These are phyloP conservation scores for Prochilodus magdalenae DNA, from an alignment of 2,113 vertebrate genomes.

Conservation along the genomic window DNA sequence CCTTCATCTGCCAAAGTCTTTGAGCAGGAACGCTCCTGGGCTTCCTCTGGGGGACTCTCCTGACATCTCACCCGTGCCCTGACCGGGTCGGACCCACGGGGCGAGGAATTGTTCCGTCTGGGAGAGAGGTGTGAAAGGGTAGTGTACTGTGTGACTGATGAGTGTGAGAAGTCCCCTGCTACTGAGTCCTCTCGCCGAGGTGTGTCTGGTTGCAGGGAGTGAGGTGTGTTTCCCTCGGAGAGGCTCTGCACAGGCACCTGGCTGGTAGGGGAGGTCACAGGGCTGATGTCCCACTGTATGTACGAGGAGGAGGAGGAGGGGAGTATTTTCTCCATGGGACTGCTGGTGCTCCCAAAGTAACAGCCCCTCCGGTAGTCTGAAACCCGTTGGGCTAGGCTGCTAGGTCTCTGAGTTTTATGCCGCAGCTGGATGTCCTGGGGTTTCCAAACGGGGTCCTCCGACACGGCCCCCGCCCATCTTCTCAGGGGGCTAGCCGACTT, in stretches of 20 bases:
- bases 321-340: constrained; percentile 70
- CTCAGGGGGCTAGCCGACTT: constrained; percentile 58
- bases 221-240: constrained; percentile 48
- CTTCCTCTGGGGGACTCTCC: constrained; percentile 34
- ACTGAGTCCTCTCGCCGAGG: constrained; percentile 55
- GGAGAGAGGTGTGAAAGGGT: constrained; percentile 68
- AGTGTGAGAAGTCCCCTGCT: constrained; percentile 54
- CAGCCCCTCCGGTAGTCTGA: constrained; percentile 77
- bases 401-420: constrained; percentile 65
- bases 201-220: constrained; percentile 43
- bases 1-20: constrained; percentile 61
- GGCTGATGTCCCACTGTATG: constrained; percentile 81
- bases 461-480: constrained; percentile 46
- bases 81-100: constrained; percentile 43
- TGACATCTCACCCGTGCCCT: constrained; percentile 53
- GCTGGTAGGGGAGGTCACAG: constrained; percentile 72
- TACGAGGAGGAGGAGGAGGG: constrained; percentile 51
- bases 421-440: constrained; percentile 74
- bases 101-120: constrained; percentile 50
- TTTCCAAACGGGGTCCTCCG: constrained; percentile 74
- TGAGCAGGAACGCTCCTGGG: constrained; percentile 53
- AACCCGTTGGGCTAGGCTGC: constrained; percentile 64
- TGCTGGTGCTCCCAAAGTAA: constrained; percentile 81
- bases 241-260: constrained; percentile 67
- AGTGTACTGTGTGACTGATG: constrained; percentile 70